phyloP scores from a whole-genome alignment of 1,140 invertebrate species.

The Sycophila sp. region DNA sequence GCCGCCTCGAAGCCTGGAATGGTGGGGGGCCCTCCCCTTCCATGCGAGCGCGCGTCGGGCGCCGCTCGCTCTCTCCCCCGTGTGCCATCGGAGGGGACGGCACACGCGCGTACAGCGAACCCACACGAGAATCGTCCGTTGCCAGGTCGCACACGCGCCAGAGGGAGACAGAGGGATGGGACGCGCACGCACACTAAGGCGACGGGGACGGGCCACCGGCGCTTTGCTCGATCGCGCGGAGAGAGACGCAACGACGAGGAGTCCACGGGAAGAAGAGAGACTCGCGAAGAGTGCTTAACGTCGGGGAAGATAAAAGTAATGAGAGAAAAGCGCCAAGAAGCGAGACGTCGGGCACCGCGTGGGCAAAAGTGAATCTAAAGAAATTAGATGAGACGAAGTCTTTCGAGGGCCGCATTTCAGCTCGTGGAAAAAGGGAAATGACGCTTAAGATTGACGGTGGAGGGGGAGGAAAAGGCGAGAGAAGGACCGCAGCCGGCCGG shows the following conservation, averaged over 20 bases:
- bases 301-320: no score
- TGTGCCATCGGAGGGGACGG: not conserved
- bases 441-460: no score
- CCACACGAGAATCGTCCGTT: not conserved
- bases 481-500: slow-evolving; percentile 55
- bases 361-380: not conserved
- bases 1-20: not conserved
- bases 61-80: not conserved
- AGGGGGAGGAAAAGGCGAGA: not conserved
- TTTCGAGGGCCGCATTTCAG: no score
- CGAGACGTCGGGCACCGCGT: not conserved
- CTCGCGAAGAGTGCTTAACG: no score
- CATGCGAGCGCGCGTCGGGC: not conserved
- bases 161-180: not conserved
- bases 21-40: no score
- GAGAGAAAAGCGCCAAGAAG: not conserved
- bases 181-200: not conserved
- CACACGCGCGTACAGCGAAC: not conserved
- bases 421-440: no score
- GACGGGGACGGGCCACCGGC: no score
- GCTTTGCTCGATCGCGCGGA: not conserved
- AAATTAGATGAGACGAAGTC: no score
- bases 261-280: not conserved
- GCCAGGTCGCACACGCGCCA: not conserved
- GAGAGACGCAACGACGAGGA: no score